Evolutionary conservation across 1,140 invertebrate species (phyloP).

Genomic region (Hestina assimilis): DNA sequence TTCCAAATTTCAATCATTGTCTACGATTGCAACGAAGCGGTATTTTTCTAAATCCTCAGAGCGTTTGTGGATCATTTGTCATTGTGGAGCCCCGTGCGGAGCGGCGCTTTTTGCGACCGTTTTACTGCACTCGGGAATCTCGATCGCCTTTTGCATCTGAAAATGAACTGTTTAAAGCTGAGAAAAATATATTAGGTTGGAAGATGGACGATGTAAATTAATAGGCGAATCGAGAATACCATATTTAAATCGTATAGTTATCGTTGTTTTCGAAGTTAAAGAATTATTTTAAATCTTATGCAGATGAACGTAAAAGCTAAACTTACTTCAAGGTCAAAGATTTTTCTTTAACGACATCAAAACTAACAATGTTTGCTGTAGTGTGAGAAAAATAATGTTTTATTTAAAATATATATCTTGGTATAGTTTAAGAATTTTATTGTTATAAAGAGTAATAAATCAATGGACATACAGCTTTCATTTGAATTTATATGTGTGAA

Average conservation of each 20-base stretch:
- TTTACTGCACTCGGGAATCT: slow-evolving; percentile 44
- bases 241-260: background rate
- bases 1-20: slow-evolving; percentile 56
- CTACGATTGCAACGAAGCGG: slow-evolving; percentile 15
- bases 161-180: slow-evolving; percentile 7
- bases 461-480: too few relatives aligned
- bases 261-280: too few relatives aligned
- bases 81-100: slow-evolving; percentile 42
- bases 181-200: background rate
- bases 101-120: slow-evolving; percentile 52
- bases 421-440: too few relatives aligned
- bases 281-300: too few relatives aligned
- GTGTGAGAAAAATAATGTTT: too few relatives aligned
- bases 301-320: too few relatives aligned
- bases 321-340: too few relatives aligned
- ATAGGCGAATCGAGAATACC: background rate
- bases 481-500: too few relatives aligned
- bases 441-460: too few relatives aligned
- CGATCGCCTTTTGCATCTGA: slow-evolving; percentile 21
- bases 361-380: too few relatives aligned
- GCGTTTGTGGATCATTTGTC: slow-evolving; percentile 57
- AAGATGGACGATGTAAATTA: background rate
- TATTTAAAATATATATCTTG: too few relatives aligned
- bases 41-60: slow-evolving; percentile 17
- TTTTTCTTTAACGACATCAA: too few relatives aligned